phyloP scores from a whole-genome alignment of 2,797 vertebrate genomes.

The Pelodytes ibericus region DNA sequence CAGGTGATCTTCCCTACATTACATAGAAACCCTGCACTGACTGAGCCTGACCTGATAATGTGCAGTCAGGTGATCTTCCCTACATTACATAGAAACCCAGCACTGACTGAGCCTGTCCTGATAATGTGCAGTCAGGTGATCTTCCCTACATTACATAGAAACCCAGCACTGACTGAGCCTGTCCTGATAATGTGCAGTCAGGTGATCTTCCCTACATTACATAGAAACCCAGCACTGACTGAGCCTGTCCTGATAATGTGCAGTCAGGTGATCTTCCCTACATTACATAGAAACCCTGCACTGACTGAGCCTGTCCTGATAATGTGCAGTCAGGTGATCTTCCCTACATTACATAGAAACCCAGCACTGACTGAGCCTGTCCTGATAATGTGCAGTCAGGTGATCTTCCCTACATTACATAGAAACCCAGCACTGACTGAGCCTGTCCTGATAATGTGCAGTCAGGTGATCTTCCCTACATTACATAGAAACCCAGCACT shows the following conservation, averaged over 20 bases:
- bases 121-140: background rate
- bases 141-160: background rate
- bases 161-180: background rate
- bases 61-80: background rate
- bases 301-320: slow-evolving; percentile 9
- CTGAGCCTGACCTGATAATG: background rate
- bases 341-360: background rate
- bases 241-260: background rate
- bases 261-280: slow-evolving; percentile 23
- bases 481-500: no score
- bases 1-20: background rate
- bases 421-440: no score
- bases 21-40: background rate
- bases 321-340: background rate
- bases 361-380: background rate
- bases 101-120: background rate
- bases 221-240: slow-evolving; percentile 13
- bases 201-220: background rate
- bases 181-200: background rate
- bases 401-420: no score
- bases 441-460: no score
- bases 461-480: no score
- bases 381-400: background rate
- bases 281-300: slow-evolving; percentile 13
- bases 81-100: background rate